Evolutionary conservation across 2,797 vertebrate species (phyloP), one percentile per base, ranked within the genome.

Genomic region (Acipenser transmontanus): DNA sequence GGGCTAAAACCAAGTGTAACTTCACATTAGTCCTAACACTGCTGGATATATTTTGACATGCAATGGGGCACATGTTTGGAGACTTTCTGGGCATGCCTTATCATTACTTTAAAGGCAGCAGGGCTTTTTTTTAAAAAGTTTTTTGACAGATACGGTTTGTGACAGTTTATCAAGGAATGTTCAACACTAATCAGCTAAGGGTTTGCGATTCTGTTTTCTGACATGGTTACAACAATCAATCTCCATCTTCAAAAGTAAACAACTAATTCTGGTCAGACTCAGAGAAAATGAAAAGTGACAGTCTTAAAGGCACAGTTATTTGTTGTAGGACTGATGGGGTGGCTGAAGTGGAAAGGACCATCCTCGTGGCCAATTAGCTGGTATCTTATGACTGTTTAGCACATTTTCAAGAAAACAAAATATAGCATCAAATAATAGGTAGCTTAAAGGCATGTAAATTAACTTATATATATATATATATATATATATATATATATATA

Each of bases 101-200:
- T 52, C 8, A 7, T 57, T 63, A 49, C 56, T 47, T 59, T 10
- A 12, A 14, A 61, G 17, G 17, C 50, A 50, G 20, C 20, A 12
- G 3, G 8, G 61, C 60, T 12, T 61, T 66, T 66, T 61, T 66
- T 66, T 8, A 14, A 49, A n/a, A 17, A 17, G 60, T 13, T 47
- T 57, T 47, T 63, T 50, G 61, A 66, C 59, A 62, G 61, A 63
- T 61, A 63, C 48, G 9, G 48, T 47, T 11, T 63, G 60, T 54
- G 63, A 63, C 20, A 49, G 66, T 66, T 47, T 70, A 12, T 62
- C 57, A 48, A 51, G 47, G 48, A n/a, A 13, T 17, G 60, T 62
- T 66, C 69, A 34, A 70, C 66, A 70, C 69, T 63, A 63, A 70
- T 70, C 61, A 66, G 59, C 60, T 48, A n/a, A 9, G 51, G 60